Evolutionary conservation across 2,113 vertebrate genomes (phyloP).

Genomic region (Crotalus viridis): DNA sequence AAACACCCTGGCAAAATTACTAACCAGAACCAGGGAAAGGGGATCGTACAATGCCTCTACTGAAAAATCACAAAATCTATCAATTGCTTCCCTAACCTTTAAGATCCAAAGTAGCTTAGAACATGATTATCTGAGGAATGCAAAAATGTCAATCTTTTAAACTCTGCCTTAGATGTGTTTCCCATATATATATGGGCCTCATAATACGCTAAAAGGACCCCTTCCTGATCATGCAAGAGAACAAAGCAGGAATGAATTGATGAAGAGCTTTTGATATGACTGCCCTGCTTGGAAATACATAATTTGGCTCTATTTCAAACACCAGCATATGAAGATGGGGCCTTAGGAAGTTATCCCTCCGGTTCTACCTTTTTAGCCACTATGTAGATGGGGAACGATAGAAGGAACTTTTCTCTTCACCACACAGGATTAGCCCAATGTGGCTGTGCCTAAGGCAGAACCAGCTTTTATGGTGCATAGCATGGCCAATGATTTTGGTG

Average conservation of each 20-base stretch:
- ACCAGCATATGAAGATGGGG: not conserved
- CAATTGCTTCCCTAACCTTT: not conserved
- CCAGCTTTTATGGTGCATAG: not conserved
- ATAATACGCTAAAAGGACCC: not conserved
- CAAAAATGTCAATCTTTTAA: not conserved
- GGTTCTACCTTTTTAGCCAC: not conserved
- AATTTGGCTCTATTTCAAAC: not conserved
- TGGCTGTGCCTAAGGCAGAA: not conserved
- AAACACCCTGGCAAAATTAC: not conserved
- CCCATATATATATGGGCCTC: not conserved
- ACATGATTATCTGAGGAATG: not conserved
- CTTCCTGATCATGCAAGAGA: not conserved
- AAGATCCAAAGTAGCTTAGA: not conserved
- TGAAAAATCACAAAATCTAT: not conserved
- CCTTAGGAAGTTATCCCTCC: not conserved
- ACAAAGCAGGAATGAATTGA: not conserved
- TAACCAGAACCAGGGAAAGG: not conserved
- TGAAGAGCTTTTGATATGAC: not conserved
- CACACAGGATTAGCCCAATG: not conserved
- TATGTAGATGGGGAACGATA: not conserved
- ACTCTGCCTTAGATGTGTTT: not conserved
- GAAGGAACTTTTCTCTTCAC: not conserved
- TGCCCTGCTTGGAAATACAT: not conserved
- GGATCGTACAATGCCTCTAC: not conserved
- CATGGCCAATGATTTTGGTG: not conserved